Evolutionary conservation across 2,888 invertebrate genomes (phyloP).

Genomic region (Orthosia gracilis): DNA sequence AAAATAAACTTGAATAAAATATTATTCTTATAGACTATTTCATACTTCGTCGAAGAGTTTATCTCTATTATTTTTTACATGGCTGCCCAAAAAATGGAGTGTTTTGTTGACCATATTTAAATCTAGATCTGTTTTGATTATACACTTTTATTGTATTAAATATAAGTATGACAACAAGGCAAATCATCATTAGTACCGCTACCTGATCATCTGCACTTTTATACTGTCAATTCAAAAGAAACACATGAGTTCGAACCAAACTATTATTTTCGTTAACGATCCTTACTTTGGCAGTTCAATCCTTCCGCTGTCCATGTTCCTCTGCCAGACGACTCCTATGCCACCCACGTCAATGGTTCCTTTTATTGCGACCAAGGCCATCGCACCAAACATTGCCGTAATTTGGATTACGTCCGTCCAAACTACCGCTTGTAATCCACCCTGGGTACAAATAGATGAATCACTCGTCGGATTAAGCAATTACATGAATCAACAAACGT

Average conservation of each 20-base stretch:
- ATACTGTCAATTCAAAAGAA: not conserved
- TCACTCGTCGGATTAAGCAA: slow-evolving; percentile 10
- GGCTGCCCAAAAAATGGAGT: too few relatives aligned
- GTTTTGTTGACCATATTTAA: too few relatives aligned
- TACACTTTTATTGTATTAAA: not conserved
- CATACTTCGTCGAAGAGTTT: too few relatives aligned
- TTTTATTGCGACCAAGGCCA: slow-evolving; percentile 94
- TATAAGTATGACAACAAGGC: not conserved
- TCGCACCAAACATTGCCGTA: slow-evolving; percentile 94
- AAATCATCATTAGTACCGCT: not conserved
- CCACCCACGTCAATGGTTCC: slow-evolving; percentile 95
- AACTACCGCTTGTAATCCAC: slow-evolving; percentile 95
- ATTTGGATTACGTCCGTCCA: slow-evolving; percentile 96
- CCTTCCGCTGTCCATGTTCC: slow-evolving; percentile 93
- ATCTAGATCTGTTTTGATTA: not conserved
- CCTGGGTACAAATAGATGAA: slow-evolving; percentile 85
- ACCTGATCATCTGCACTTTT: not conserved
- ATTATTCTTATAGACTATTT: not conserved
- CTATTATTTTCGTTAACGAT: not conserved
- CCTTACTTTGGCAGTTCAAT: slow-evolving; percentile 93
- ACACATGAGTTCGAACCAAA: not conserved
- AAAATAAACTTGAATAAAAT: too few relatives aligned
- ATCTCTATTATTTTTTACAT: too few relatives aligned
- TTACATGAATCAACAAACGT: slow-evolving; percentile 18
- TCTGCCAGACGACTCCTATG: slow-evolving; percentile 91